Evolutionary conservation across 2,113 vertebrate species (phyloP).

Genomic region (Petroica traversi): DNA sequence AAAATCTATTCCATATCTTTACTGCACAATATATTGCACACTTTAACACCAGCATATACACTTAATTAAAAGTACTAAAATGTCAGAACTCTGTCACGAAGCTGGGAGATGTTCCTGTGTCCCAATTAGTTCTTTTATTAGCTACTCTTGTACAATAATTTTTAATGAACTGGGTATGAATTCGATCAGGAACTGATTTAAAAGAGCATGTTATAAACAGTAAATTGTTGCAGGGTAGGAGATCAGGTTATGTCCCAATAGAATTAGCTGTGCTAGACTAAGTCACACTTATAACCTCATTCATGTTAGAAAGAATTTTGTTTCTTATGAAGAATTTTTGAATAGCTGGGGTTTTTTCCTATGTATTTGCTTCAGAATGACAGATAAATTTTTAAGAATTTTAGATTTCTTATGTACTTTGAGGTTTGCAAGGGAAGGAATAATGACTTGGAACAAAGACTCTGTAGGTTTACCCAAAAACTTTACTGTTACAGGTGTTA

Average conservation of each 20-base stretch:
- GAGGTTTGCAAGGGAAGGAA: not conserved
- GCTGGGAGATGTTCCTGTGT: not conserved
- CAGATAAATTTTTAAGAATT: not conserved
- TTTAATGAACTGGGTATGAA: slow-evolving; percentile 12
- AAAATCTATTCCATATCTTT: not conserved
- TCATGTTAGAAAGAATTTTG: not conserved
- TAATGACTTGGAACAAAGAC: not conserved
- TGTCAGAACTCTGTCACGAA: slow-evolving; percentile 28
- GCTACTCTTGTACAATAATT: not conserved
- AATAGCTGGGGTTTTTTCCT: not conserved
- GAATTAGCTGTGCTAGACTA: not conserved
- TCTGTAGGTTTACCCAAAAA: not conserved
- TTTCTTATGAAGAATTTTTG: not conserved
- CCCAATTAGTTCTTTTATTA: slow-evolving; percentile 60
- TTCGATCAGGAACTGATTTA: slow-evolving; percentile 9
- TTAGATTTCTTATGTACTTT: not conserved
- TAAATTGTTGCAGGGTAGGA: not conserved
- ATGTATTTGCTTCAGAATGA: not conserved
- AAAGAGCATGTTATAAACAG: slow-evolving; percentile 1
- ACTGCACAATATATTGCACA: not conserved
- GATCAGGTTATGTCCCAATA: not conserved
- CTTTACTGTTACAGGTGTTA: not conserved
- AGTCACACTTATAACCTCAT: not conserved
- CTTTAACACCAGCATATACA: not conserved
- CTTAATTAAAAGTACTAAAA: slow-evolving; percentile 10